Base-by-base conservation (phyloP, 2,113 vertebrate genomes). In the Gambusia affinis region DNA sequence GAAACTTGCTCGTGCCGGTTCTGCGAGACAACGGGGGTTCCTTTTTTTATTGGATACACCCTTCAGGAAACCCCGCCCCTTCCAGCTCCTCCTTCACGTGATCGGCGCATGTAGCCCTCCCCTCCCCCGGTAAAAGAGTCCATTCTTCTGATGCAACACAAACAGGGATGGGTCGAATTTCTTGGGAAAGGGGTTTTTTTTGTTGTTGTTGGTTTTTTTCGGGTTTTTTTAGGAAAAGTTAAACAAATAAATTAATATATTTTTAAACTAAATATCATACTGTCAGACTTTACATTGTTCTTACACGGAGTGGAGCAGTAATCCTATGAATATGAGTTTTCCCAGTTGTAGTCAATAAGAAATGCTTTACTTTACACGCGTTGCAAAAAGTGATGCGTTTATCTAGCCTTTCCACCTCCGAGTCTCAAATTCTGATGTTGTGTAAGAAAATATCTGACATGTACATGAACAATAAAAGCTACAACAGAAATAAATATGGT, bases 21-120 rank as follows among this genome's bases (percentile, higher is more conserved):
- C 1, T 24, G 5, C 24, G 35, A 66, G 54, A 57, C 57, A 22
- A 37, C 28, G 64, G 54, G 24, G 54, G 1, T 39, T 57, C 31
- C 28, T 68, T 73, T 30, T 76, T 86, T 85, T 83, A 88, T 87
- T 83, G 84, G 82, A 70, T 75, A 75, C 77, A 24, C 76, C 69
- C 68, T 30, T 14, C 33, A 4, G 1, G 1, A 73, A 65, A 64
- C 81, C 1, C 75, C 90, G 67, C 81, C 84, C 66, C 42, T 27
- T 5, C 69, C 35, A n/a, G 51, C 29, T 24, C 1, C 12, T 72
- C 82, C 29, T 51, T 78, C 70, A 79, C 64, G 79, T 54, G 76
- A 44, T 63, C 33, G 29, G 29, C 60, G 66, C 62, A 17, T 79
- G 81, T 24, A 24, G 15, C 51, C 22, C 24, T n/a, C 51, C 51